Base-by-base conservation (phyloP, 2,113 vertebrate species). In the Calyptommatus sinebrachiatus region DNA sequence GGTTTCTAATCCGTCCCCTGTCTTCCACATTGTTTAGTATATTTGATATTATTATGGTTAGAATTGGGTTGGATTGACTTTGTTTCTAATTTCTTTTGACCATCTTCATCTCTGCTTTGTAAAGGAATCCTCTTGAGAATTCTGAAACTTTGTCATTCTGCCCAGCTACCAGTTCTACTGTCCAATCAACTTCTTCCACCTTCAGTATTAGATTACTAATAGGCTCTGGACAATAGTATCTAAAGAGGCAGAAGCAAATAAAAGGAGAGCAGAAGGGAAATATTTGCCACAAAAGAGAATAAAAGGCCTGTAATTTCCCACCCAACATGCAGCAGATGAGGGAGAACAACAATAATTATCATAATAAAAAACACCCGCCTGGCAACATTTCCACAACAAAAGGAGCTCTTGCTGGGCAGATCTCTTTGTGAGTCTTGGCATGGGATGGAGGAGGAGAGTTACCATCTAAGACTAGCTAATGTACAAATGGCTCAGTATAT, bases 271-370 rank as follows among this genome's bases (percentile, higher is more conserved):
- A 53, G 65, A n/a, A 74, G 76, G 29, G 68, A 65, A 71, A 71
- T 57, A 57, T 66, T 77, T 67, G 69, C 68, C 72, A 60, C 63
- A 31, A 31, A 77, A 77, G 70, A 46, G 21, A 73, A 83, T 67
- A 73, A 60, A 78, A 78, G 70, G 70, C 62, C 76, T 83, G 76
- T 73, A 83, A 83, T 83, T 83, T 78, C 75, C 48, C 76, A 78
- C 81, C 81, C 75, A 68, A 83, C 69, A 67, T 72, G 81, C 62
- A 72, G 50, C 61, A 72, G 76, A 46, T 57, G 50, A 78, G 69
- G 6, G 22, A 83, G 76, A 73, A 83, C 70, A 77, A 78, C 62
- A 83, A 50, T 68, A 73, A 83, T 83, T 61, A 83, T 46, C 62
- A 61, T 73, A 67, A 66, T 77, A 72, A 82, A 77, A 41, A 80